Evolutionary conservation across 64 coral and sea anemone genomes (phyloP), one percentile per base, ranked within the genome.

Genomic region (Catalaphyllia jardinei): DNA sequence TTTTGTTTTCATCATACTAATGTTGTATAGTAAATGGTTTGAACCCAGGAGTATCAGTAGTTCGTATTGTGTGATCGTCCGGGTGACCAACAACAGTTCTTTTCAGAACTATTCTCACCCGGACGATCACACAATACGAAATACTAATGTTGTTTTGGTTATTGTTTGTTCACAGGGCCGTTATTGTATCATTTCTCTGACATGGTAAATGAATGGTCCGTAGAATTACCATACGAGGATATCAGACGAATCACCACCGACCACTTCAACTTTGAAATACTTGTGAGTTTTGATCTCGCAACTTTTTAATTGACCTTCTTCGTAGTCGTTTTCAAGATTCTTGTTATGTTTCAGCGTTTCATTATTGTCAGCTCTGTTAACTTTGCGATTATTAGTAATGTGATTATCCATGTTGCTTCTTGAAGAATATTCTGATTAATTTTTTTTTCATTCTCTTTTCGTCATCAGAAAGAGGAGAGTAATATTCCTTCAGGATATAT

Each of bases 111-210:
- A n/a, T n/a, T n/a, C n/a, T n/a, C n/a, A n/a, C n/a, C n/a, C n/a
- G n/a, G n/a, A n/a, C n/a, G n/a, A n/a, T n/a, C n/a, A n/a, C n/a
- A n/a, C n/a, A n/a, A n/a, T n/a, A n/a, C n/a, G n/a, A n/a, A n/a
- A 6, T 60, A 20, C 20, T 51, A 15, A 15, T 86, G 10, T 11
- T 67, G 28, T 86, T 86, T 13, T 89, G 25, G 29, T 24, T 20
- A 10, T 62, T 35, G 25, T 29, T 78, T 17, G 12, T 50, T 91
- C 60, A 14, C 20, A 96, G 96, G 96, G 12, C 96, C 96, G 9
- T 83, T 99, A 30, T 73, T 99, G 35, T 99, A 95, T 62, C 96
- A 99, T 79, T 99, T 98, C 73, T 81, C 96, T 54, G 96, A 94
- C 62, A 87, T 98, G 78, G 87, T 91, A 1, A 98, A 95, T 88